Base-by-base conservation (phyloP, 2,888 invertebrate genomes). In the Hyalella azteca region DNA sequence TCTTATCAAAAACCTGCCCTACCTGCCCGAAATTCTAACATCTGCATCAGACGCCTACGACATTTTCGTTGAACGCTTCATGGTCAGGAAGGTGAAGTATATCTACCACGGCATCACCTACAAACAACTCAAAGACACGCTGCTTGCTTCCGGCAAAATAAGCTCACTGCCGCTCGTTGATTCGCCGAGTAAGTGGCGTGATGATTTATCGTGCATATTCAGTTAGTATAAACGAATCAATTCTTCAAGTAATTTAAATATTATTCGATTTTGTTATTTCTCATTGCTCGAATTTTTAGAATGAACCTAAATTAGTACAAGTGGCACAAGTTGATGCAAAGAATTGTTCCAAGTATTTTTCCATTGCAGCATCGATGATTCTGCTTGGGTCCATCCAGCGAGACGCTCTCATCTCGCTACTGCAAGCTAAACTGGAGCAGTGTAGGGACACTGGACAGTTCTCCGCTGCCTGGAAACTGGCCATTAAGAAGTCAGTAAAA, bases 61-160 rank as follows among this genome's bases (percentile, higher is more conserved):
- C 87, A 93, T 97, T 78, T 95, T 94, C 88, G 98, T 97, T n/a
- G 97, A 97, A 88, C 96, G 98, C 88, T 97, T 99, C 87, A 99
- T 98, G 98, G 92, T 96, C n/a, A 77, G 78, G 22, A 77, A 81
- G 22, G 93, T 96, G 0, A 93, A 92, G 86, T 95, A 94, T 87
- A 95, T 97, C 85, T 96, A 94, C 93, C 92, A 96, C 87, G 92
- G 93, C 81, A 96, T 97, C 90, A 94, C 94, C 2, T 98, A 96
- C 90, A 93, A 93, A 85, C 93, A 95, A 86, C 90, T 98, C 4
- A 95, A 96, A 87, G 92, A 93, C 73, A 90, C 95, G 19, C 89
- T 99, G 13, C 94, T 94, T 85, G 92, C 93, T 60, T 92, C 93
- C 86, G 91, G 91, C 76, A 90, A 90, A 77, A 88, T 95, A 32